A percentile compares a stretch with the other conserved stretches of the same genome.
Conservation (phyloP, 1,140 invertebrate species). For the Nephotettix cincticeps region DNA sequence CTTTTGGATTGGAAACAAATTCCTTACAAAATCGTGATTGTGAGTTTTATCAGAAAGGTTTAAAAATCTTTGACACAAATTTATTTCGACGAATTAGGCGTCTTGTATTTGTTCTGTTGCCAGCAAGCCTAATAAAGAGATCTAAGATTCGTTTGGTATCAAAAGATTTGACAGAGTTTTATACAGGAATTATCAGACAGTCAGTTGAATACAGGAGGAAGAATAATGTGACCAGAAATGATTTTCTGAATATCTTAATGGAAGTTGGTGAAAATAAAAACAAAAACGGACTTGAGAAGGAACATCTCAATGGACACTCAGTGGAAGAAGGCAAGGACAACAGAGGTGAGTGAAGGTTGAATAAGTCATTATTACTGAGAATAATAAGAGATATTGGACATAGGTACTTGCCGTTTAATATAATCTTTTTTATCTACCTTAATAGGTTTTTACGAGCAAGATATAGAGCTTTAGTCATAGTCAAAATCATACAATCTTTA, state of each 20-base stretch:
- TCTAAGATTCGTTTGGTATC: not conserved
- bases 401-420: no score
- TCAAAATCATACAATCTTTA: no score
- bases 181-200: constrained; percentile 38
- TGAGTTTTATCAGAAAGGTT: constrained; percentile 47
- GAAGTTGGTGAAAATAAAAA: constrained; percentile 33
- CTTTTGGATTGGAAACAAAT: constrained; percentile 58
- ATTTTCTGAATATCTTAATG: constrained; percentile 45
- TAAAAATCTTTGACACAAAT: constrained; percentile 34
- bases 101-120: not conserved
- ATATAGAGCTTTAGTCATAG: no score
- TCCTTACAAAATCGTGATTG: constrained; percentile 52
- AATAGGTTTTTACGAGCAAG: no score
- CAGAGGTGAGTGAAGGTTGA: not conserved
- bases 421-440: no score
- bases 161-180: constrained; percentile 39
- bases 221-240: constrained; percentile 50
- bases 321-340: not conserved
- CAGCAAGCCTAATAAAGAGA: constrained; percentile 1
- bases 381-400: no score
- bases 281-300: not conserved
- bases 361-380: no score
- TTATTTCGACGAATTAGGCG: constrained; percentile 2
- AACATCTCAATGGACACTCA: not conserved
- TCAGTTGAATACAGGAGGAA: constrained; percentile 49